These are phyloP conservation scores for Xanthia icteritia DNA, from an alignment of 2,888 invertebrate species.

Conservation along the genomic window DNA sequence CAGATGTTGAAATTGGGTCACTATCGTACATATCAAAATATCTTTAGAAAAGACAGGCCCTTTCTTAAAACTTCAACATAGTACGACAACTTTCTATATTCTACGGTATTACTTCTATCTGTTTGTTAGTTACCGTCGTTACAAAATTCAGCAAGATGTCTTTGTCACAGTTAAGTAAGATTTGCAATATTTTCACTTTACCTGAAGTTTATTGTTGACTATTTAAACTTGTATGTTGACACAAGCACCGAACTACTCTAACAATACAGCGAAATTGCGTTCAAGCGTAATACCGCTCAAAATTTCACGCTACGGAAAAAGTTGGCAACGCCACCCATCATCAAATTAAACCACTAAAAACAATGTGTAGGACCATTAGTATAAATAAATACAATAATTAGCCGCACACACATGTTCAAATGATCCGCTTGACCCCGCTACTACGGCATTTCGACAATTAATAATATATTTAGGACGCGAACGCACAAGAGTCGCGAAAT, in stretches of 20 bases:
- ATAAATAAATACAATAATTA: constrained; percentile 57
- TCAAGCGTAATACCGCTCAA: neutral
- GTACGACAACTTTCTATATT: neutral
- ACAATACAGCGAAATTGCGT: neutral
- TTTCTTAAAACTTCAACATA: neutral
- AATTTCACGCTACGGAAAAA: constrained; percentile 8
- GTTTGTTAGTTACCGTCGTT: neutral
- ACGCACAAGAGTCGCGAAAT: constrained; percentile 70
- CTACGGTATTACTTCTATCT: neutral
- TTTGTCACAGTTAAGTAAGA: neutral
- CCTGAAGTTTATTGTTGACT: neutral
- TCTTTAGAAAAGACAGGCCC: neutral
- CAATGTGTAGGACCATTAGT: constrained; percentile 34
- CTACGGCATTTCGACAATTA: constrained; percentile 71
- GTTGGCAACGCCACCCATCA: constrained; percentile 32
- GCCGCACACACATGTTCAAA: constrained; percentile 43
- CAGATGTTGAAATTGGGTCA: constrained; percentile 41
- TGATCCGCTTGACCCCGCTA: constrained; percentile 65
- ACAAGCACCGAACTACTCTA: neutral
- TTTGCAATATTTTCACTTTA: neutral
- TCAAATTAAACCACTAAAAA: constrained; percentile 38
- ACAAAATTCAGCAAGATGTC: neutral
- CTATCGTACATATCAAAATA: constrained; percentile 5
- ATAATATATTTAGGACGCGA: constrained; percentile 74
- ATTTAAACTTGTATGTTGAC: neutral